These are phyloP conservation scores for Oxygymnocypris stewartii DNA, from an alignment of 2,113 vertebrate genomes.

Conservation along the genomic window DNA sequence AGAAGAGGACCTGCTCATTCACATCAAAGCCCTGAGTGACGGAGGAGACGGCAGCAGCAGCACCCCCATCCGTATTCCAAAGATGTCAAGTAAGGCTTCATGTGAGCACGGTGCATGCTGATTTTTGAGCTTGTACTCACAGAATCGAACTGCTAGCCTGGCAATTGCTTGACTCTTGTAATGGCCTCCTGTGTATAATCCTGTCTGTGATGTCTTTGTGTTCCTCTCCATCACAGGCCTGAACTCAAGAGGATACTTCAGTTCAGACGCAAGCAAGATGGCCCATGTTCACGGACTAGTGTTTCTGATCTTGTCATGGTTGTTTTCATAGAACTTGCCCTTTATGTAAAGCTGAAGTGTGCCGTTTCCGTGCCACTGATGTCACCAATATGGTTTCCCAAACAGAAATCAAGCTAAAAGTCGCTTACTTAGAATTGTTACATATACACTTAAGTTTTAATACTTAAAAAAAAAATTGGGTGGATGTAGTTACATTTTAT, in stretches of 20 bases:
- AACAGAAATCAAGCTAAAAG: not conserved
- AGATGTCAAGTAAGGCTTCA: constrained; percentile 81
- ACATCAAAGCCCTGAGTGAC: constrained; percentile 84
- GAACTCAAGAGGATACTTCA: constrained; percentile 66
- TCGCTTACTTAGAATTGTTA: not conserved
- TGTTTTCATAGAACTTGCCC: constrained; percentile 56
- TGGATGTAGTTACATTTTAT: not conserved
- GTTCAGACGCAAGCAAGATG: constrained; percentile 54
- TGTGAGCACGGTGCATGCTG: not conserved
- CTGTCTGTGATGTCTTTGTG: not conserved
- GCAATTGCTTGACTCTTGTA: constrained; percentile 19
- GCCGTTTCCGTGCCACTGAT: not conserved
- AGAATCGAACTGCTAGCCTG: not conserved
- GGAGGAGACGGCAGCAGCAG: constrained; percentile 89
- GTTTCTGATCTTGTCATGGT: constrained; percentile 58
- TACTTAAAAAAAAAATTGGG: not conserved
- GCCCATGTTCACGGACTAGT: constrained; percentile 47
- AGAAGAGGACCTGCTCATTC: constrained; percentile 86
- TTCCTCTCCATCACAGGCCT: constrained; percentile 64
- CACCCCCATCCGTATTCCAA: constrained; percentile 86
- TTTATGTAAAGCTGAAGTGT: constrained; percentile 22
- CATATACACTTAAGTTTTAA: not conserved
- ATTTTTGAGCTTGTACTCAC: not conserved
- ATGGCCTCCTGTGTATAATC: not conserved
- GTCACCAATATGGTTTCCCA: not conserved